A percentile compares a stretch with the other conserved stretches of the same genome.
Evolutionary conservation across 2,888 invertebrate species (phyloP).

Genomic region (Cantharis rustica): DNA sequence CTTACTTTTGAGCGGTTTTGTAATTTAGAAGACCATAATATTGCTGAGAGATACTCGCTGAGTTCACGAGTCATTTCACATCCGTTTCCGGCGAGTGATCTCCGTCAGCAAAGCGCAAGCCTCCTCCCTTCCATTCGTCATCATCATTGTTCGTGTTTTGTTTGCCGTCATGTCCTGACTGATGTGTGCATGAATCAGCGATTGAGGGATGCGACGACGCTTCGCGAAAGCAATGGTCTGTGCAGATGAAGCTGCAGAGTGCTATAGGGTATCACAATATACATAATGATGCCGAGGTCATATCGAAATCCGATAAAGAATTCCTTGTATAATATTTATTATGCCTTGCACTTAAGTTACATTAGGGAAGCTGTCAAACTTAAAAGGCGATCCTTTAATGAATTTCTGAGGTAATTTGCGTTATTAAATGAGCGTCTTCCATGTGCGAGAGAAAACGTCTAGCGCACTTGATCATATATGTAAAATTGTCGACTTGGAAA

Average conservation of each 20-base stretch:
- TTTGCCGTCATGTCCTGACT: conserved; percentile 33
- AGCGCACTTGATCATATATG: conserved; percentile 11
- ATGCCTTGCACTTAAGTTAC: not conserved
- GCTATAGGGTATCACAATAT: conserved; percentile 27
- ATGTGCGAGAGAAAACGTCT: not conserved
- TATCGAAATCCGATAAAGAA: not conserved
- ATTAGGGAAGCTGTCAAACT: not conserved
- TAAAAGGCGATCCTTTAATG: not conserved
- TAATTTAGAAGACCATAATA: conserved; percentile 30
- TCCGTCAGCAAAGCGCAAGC: conserved; percentile 33
- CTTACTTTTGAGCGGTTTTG: conserved; percentile 29
- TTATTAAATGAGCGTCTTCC: not conserved
- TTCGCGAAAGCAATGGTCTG: conserved; percentile 35
- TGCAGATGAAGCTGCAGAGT: conserved; percentile 27
- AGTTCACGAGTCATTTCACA: conserved; percentile 46
- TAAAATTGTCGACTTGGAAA: conserved; percentile 23
- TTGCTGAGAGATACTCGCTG: conserved; percentile 29
- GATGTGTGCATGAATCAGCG: conserved; percentile 37
- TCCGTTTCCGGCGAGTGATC: conserved; percentile 44
- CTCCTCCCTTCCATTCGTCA: conserved; percentile 36
- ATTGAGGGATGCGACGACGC: conserved; percentile 29
- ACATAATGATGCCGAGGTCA: not conserved
- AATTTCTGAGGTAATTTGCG: not conserved
- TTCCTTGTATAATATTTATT: not conserved
- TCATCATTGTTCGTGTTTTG: conserved; percentile 38